Conservation (phyloP, 1,140 invertebrate species). For the Aethina tumida region DNA sequence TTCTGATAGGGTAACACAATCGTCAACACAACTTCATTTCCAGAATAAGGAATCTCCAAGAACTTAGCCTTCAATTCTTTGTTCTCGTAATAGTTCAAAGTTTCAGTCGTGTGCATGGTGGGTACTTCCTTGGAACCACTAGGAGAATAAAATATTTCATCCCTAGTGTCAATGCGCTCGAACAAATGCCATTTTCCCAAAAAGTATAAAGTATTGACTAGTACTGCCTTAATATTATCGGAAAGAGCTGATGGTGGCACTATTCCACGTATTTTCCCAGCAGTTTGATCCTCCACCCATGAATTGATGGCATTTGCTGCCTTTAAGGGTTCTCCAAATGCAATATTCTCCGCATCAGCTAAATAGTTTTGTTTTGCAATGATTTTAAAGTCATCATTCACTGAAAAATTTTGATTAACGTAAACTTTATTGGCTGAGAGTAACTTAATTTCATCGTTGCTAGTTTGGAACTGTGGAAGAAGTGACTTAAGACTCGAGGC, state of each 20-base stretch:
- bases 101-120: slow-evolving; percentile 49
- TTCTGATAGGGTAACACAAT: slow-evolving; percentile 55
- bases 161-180: too few relatives aligned
- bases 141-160: too few relatives aligned
- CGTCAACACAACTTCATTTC: slow-evolving; percentile 47
- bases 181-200: too few relatives aligned
- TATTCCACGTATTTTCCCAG: too few relatives aligned
- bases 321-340: too few relatives aligned
- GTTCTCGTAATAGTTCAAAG: slow-evolving; percentile 43
- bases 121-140: slow-evolving; percentile 42
- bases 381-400: slow-evolving; percentile 13
- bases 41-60: slow-evolving; percentile 47
- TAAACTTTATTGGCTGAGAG: slow-evolving; percentile 18
- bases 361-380: too few relatives aligned
- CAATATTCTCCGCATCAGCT: too few relatives aligned
- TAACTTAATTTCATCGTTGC: slow-evolving; percentile 6
- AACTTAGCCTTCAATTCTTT: slow-evolving; percentile 41
- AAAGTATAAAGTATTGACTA: too few relatives aligned
- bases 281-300: too few relatives aligned
- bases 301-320: too few relatives aligned
- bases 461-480: slow-evolving; percentile 7
- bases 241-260: too few relatives aligned
- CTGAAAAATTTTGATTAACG: slow-evolving; percentile 6
- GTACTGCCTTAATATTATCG: too few relatives aligned
- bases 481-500: slow-evolving; percentile 10